phyloP scores from a whole-genome alignment of 37 sponge, comb jelly and placozoan genomes.

The Lycopodina hypogea region DNA sequence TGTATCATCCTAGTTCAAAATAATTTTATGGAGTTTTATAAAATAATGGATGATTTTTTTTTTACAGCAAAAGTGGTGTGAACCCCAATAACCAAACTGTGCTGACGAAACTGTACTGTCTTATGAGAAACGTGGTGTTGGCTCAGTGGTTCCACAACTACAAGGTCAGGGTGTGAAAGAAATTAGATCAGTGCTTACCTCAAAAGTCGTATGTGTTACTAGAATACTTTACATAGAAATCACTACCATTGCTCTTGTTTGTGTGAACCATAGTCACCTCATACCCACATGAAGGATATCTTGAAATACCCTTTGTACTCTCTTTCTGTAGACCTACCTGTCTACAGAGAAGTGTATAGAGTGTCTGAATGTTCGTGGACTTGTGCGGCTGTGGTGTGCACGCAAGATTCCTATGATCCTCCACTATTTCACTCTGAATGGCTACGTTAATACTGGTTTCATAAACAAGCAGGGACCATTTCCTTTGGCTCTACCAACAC shows the following conservation, averaged over 20 bases:
- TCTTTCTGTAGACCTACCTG: constrained; percentile 49
- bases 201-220: too few relatives aligned
- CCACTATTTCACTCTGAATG: constrained; percentile 68
- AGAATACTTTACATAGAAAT: too few relatives aligned
- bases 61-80: background rate
- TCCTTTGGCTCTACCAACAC: constrained; percentile 5
- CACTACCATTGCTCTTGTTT: too few relatives aligned
- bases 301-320: background rate
- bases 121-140: constrained; percentile 78
- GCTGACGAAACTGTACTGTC: constrained; percentile 60
- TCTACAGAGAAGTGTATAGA: constrained; percentile 41
- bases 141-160: constrained; percentile 80
- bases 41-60: too few relatives aligned
- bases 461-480: constrained; percentile 41
- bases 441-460: constrained; percentile 77
- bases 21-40: too few relatives aligned
- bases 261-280: too few relatives aligned
- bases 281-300: too few relatives aligned
- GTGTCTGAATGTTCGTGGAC: constrained; percentile 43
- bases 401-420: constrained; percentile 43
- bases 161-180: too few relatives aligned
- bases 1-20: too few relatives aligned
- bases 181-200: too few relatives aligned
- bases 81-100: constrained; percentile 29
- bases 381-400: constrained; percentile 63